phyloP scores from a whole-genome alignment of 2,797 vertebrate species.

The Macroramphosus scolopax region DNA sequence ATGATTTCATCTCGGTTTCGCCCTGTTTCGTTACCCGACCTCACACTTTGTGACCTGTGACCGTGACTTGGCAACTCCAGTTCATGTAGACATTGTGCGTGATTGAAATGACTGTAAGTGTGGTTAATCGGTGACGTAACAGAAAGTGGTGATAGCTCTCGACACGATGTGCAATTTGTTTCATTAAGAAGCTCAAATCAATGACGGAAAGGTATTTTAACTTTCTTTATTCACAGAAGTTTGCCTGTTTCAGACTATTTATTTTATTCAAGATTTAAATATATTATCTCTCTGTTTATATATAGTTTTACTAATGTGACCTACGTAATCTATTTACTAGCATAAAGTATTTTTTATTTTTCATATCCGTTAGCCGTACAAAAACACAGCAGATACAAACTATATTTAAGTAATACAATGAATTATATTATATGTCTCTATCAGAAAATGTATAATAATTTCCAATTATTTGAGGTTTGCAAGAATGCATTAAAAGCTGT shows the following conservation, averaged over 20 bases:
- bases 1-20: slow-evolving; percentile 56
- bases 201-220: slow-evolving; percentile 13
- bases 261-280: slow-evolving; percentile 28
- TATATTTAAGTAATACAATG: slow-evolving; percentile 24
- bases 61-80: slow-evolving; percentile 78
- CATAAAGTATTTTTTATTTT: too few relatives aligned
- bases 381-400: slow-evolving; percentile 42
- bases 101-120: slow-evolving; percentile 17
- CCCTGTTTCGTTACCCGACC: slow-evolving; percentile 54
- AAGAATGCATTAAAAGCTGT: too few relatives aligned
- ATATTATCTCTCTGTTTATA: slow-evolving; percentile 55
- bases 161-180: slow-evolving; percentile 39
- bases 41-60: slow-evolving; percentile 64
- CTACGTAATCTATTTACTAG: too few relatives aligned
- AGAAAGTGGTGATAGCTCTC: slow-evolving; percentile 31
- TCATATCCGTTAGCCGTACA: too few relatives aligned
- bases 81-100: slow-evolving; percentile 43
- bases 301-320: too few relatives aligned
- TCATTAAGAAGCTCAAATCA: slow-evolving; percentile 45
- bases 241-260: too few relatives aligned
- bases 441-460: slow-evolving; percentile 9
- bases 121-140: slow-evolving; percentile 30
- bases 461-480: too few relatives aligned
- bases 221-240: slow-evolving; percentile 30
- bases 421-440: slow-evolving; percentile 10